These are phyloP conservation scores for Coenonympha glycerion DNA, from an alignment of 2,888 invertebrate genomes.

Conservation along the genomic window DNA sequence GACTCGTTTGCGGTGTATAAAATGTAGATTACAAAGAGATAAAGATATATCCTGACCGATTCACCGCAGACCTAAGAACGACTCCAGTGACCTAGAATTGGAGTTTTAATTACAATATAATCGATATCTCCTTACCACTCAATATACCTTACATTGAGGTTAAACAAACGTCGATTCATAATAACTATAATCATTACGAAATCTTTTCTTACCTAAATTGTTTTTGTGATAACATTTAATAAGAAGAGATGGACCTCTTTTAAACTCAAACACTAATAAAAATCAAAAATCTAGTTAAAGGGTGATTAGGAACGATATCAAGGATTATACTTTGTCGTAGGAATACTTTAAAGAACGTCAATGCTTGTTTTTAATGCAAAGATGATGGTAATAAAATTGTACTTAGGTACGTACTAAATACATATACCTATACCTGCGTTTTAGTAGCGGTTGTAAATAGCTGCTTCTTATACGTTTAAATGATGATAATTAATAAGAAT, in stretches of 20 bases:
- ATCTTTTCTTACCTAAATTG: neutral
- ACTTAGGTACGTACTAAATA: too few species aligned
- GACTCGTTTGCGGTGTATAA: too few species aligned
- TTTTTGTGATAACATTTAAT: neutral
- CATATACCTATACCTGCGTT: too few species aligned
- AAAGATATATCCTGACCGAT: neutral
- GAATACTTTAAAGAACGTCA: too few species aligned
- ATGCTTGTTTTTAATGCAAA: too few species aligned
- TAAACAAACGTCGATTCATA: neutral
- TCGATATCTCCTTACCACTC: conserved; percentile 2
- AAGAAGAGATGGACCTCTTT: neutral
- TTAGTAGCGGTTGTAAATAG: too few species aligned
- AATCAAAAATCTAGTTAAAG: too few species aligned
- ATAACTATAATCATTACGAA: neutral
- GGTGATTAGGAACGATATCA: too few species aligned
- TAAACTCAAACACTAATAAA: too few species aligned
- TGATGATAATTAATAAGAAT: neutral
- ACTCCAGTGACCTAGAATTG: conserved; percentile 1
- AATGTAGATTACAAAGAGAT: neutral
- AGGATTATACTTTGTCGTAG: too few species aligned
- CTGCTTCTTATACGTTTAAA: too few species aligned
- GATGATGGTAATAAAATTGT: too few species aligned
- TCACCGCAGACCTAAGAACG: neutral
- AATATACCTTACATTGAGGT: conserved; percentile 2
- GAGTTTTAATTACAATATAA: conserved; percentile 4